These are phyloP conservation scores for Sapayoa aenigma DNA, from an alignment of 2,113 vertebrate species.

Conservation along the genomic window DNA sequence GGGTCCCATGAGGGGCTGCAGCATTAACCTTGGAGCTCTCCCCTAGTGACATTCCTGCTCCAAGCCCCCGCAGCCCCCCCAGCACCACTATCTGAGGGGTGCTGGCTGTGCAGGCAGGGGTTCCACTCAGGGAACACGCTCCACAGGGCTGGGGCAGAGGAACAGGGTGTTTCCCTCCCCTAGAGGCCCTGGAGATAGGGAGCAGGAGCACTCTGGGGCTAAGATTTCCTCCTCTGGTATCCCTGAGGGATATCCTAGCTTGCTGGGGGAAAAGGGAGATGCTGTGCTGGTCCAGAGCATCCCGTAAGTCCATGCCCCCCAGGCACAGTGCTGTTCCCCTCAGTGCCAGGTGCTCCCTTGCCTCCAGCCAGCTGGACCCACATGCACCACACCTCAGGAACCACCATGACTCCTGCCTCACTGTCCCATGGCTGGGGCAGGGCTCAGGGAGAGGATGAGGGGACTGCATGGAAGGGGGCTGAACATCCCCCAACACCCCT, in stretches of 20 bases:
- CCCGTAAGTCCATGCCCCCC: accelerated
- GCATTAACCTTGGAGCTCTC: background rate
- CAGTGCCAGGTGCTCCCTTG: accelerated
- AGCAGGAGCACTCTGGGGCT: background rate
- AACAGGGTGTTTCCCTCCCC: accelerated
- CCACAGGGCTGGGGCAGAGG: background rate
- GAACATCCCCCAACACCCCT: accelerated
- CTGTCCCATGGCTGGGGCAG: background rate
- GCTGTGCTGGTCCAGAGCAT: accelerated
- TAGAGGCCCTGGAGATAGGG: background rate
- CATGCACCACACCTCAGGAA: accelerated
- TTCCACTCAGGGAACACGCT: accelerated
- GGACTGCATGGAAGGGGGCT: background rate
- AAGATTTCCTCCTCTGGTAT: background rate
- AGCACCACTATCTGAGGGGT: too few relatives aligned
- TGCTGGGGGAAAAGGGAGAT: background rate
- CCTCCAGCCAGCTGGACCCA: background rate
- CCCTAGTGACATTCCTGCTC: background rate
- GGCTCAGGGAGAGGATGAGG: background rate
- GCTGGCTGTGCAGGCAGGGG: background rate
- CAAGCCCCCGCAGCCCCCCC: background rate
- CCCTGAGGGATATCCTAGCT: background rate
- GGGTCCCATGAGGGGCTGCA: background rate
- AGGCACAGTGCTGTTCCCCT: accelerated
- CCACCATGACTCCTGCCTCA: background rate